Evolutionary conservation across 2,797 vertebrate species (phyloP), one percentile per base, ranked within the genome.

Genomic region (Coregonus suidteri): DNA sequence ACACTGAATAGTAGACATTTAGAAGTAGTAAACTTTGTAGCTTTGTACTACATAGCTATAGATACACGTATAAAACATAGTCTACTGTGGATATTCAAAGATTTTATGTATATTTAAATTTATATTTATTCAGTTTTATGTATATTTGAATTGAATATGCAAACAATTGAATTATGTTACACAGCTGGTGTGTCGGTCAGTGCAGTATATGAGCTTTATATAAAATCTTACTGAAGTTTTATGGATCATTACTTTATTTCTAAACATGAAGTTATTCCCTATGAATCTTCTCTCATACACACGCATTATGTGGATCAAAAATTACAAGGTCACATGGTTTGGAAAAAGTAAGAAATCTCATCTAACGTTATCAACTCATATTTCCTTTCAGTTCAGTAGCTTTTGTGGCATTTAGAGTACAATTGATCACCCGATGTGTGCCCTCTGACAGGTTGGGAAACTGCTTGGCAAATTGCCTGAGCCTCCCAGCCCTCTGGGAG

Each of bases 361-460:
- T 82, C 73, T 77, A 54, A 69, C 75, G 78, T 85, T 85, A 88
- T 88, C 84, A 79, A 77, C 79, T 77, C 77, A 89, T 88, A 86
- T 88, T 87, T 89, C 54, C 77, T 80, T 82, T 83, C 80, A 62
- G 79, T 75, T 76, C 80, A 53, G 65, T 53, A 75, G 72, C 79
- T 87, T 86, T 90, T 83, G 73, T 68, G 18, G 81, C 73, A 77
- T 73, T 83, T 73, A 75, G 20, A 1, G 4, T 16, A 81, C 82
- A 82, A 80, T 87, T 88, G 84, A 91, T 91, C 89, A 90, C 87
- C 84, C 83, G 85, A 91, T 88, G 88, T 83, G 74, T 59, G 84
- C 53, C 4, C 76, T 83, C 72, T 88, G 86, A 85, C 88, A 81
- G 85, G 75, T 31, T 83, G 65, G 82, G 77, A 82, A 83, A 85